These are phyloP conservation scores for Hydra vulgaris DNA, from an alignment of 30 jellyfish, hydroid and myxozoan genomes.

Conservation along the genomic window DNA sequence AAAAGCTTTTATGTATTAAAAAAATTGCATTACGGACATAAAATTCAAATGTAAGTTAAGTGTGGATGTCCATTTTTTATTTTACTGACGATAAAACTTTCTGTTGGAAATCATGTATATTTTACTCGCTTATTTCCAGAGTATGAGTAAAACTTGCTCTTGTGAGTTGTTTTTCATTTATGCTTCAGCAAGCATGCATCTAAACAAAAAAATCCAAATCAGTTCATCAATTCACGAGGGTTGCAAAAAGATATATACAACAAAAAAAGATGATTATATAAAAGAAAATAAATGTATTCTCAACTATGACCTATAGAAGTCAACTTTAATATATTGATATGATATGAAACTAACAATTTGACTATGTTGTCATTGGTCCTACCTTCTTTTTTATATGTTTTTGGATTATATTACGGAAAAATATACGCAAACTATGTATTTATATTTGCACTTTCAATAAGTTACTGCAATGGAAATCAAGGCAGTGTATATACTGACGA, in stretches of 20 bases:
- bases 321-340: background rate
- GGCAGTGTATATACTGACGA: constrained; percentile 61
- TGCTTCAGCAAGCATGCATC: constrained; percentile 9
- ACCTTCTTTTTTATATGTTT: background rate
- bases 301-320: background rate
- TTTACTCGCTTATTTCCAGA: too few species aligned
- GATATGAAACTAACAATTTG: background rate
- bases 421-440: background rate
- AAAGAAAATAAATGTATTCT: background rate
- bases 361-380: background rate
- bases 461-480: background rate
- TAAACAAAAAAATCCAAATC: background rate
- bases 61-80: too few species aligned
- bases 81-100: too few species aligned
- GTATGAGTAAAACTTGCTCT: background rate
- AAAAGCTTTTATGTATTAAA: too few species aligned
- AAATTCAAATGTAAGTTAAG: too few species aligned
- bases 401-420: background rate
- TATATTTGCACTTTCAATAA: background rate
- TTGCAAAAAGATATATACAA: background rate
- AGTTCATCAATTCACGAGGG: background rate
- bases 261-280: background rate
- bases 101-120: too few species aligned
- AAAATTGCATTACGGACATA: too few species aligned
- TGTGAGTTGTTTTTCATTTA: constrained; percentile 8